A percentile compares a stretch with the other conserved stretches of the same genome.
phyloP scores from a whole-genome alignment of 2,888 invertebrate genomes.

The Diaperis boleti region DNA sequence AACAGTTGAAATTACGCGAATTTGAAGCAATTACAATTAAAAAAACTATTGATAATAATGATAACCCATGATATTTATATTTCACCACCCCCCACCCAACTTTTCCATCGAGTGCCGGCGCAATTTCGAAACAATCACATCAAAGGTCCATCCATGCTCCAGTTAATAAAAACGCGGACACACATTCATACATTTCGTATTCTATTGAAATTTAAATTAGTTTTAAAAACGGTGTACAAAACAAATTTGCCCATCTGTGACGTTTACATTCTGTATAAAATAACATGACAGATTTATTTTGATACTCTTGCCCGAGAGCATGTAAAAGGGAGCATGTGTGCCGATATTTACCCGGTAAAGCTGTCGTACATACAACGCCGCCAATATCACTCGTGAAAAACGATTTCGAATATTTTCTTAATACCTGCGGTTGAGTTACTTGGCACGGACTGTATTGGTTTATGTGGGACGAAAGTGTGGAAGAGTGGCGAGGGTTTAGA shows the following conservation, averaged over 20 bases:
- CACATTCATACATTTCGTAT: too few relatives aligned
- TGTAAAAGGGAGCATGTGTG: slow-evolving; percentile 33
- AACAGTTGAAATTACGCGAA: too few relatives aligned
- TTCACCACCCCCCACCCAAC: too few relatives aligned
- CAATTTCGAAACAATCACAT: too few relatives aligned
- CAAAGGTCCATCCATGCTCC: too few relatives aligned
- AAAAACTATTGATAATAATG: too few relatives aligned
- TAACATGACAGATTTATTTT: slow-evolving; percentile 41
- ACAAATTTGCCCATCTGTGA: slow-evolving; percentile 15
- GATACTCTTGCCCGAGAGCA: slow-evolving; percentile 30
- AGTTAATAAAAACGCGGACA: too few relatives aligned
- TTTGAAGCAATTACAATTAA: too few relatives aligned
- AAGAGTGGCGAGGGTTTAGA: slow-evolving; percentile 30
- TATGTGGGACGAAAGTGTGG: slow-evolving; percentile 41
- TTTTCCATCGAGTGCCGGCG: too few relatives aligned
- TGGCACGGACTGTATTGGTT: slow-evolving; percentile 51
- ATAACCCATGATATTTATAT: too few relatives aligned
- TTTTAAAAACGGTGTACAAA: slow-evolving; percentile 4
- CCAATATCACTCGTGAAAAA: slow-evolving; percentile 38
- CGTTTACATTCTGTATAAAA: slow-evolving; percentile 37
- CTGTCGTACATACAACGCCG: slow-evolving; percentile 35
- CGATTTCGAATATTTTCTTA: slow-evolving; percentile 47
- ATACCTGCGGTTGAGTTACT: slow-evolving; percentile 49
- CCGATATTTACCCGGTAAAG: slow-evolving; percentile 41
- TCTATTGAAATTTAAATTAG: background rate